Evolutionary conservation across 2,888 invertebrate species (phyloP), one percentile per base, ranked within the genome.

Genomic region (Phragmatobia fuliginosa): DNA sequence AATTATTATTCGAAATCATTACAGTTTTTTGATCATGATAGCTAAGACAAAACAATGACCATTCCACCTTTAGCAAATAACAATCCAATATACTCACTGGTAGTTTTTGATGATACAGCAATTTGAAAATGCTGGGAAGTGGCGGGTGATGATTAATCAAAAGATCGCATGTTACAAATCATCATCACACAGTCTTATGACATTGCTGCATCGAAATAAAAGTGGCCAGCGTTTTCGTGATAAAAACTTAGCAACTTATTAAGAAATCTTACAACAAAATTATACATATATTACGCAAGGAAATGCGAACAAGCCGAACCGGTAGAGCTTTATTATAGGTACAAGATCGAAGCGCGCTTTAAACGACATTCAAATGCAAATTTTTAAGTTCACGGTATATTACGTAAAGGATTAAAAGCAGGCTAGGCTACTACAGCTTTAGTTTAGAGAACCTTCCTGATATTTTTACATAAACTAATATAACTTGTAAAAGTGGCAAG

Each of bases 261-360:
- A 68, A 58, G 74, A 75, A 76, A 72, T 74, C 73, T 78, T 78
- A 84, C 77, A 74, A 72, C 71, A 59, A 71, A 70, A 73, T 25
- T 70, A 76, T 86, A 86, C 82, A 75, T 68, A 74, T 68, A 70
- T 87, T 87, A 87, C 77, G 85, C 86, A 87, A 87, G 77, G 72
- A 79, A 73, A 82, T 76, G 76, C 75, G 73, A 76, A 73, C 75
- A 68, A 32, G 36, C 67, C 67, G 75, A 84, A 87, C 87, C 86
- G 87, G 85, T 60, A 49, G 71, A 66, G 74, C 70, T 77, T 64
- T 77, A 82, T 78, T 74, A 73, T 74, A 72, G 66, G 69, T 72
- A 70, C 67, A 61, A 56, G 66, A 66, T 14, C 18, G 28, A 33
- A 60, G 59, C 33, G 32, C 10, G 38, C 21, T 68, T 52, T 77